A percentile compares a stretch with the other conserved stretches of the same genome.
phyloP scores from a whole-genome alignment of 2,797 vertebrate genomes.

The Acipenser oxyrinchus region DNA sequence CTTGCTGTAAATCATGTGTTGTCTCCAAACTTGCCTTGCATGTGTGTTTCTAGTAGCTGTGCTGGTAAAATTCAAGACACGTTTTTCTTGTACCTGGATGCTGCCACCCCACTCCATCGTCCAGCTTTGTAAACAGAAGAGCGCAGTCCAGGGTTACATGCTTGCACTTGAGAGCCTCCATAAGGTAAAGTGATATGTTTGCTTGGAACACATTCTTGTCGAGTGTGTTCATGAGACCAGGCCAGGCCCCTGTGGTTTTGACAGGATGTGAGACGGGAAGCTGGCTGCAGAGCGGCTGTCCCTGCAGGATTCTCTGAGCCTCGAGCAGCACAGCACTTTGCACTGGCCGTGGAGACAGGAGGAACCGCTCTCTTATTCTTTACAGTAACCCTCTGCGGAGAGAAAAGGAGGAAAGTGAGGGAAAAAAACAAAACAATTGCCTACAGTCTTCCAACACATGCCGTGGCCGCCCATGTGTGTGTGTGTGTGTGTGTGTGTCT shows the following conservation, averaged over 20 bases:
- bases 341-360: neutral
- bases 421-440: neutral
- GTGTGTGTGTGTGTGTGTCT: too few species aligned
- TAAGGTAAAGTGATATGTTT: slow-evolving; percentile 35
- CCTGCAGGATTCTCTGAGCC: slow-evolving; percentile 32
- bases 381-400: neutral
- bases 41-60: too few species aligned
- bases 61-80: too few species aligned
- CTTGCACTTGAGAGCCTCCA: slow-evolving; percentile 40
- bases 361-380: neutral
- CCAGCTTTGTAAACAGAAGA: too few species aligned
- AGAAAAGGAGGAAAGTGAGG: neutral
- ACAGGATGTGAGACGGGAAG: slow-evolving; percentile 36
- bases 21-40: too few species aligned
- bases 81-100: too few species aligned
- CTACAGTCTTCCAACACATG: neutral
- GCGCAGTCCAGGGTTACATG: neutral
- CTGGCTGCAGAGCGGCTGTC: slow-evolving; percentile 18
- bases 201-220: slow-evolving; percentile 30
- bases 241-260: slow-evolving; percentile 32
- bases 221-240: slow-evolving; percentile 43
- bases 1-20: too few species aligned
- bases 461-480: neutral
- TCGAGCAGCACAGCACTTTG: slow-evolving; percentile 14
- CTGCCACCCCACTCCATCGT: too few species aligned